phyloP scores from a whole-genome alignment of 2,888 invertebrate genomes.

The Hydriomena furcata region DNA sequence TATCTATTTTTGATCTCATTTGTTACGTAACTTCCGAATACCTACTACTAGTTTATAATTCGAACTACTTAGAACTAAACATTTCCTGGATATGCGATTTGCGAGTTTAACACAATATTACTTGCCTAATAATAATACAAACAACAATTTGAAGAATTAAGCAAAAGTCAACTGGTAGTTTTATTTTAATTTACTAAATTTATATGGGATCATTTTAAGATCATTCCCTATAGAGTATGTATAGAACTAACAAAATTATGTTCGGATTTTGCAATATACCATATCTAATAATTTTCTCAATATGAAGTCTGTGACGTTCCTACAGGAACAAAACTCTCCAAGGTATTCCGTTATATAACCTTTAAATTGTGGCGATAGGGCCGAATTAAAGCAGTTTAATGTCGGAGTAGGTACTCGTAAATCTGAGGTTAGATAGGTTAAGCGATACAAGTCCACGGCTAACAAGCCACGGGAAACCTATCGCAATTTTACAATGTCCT shows the following conservation, averaged over 20 bases:
- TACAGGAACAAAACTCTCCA: background rate
- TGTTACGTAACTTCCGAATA: background rate
- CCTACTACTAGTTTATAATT: no score
- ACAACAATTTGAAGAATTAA: background rate
- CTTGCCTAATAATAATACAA: no score
- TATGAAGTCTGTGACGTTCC: no score
- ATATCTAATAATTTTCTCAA: background rate
- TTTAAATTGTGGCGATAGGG: constrained; percentile 27
- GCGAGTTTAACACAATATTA: no score
- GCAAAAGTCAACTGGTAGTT: background rate
- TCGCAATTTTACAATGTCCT: constrained; percentile 9
- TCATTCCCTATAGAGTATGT: no score
- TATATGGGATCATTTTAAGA: no score
- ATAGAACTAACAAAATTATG: no score
- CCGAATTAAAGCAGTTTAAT: constrained; percentile 30
- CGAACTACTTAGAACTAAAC: no score
- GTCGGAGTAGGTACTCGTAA: constrained; percentile 31
- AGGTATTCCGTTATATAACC: constrained; percentile 26
- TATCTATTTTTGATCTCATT: background rate
- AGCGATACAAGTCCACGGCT: constrained; percentile 50
- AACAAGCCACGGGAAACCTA: constrained; percentile 49
- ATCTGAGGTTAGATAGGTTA: constrained; percentile 54
- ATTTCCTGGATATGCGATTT: no score
- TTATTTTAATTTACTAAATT: no score
- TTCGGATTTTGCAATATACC: no score